phyloP scores from a whole-genome alignment of 2,888 invertebrate species.

The Habroteleia sp. region DNA sequence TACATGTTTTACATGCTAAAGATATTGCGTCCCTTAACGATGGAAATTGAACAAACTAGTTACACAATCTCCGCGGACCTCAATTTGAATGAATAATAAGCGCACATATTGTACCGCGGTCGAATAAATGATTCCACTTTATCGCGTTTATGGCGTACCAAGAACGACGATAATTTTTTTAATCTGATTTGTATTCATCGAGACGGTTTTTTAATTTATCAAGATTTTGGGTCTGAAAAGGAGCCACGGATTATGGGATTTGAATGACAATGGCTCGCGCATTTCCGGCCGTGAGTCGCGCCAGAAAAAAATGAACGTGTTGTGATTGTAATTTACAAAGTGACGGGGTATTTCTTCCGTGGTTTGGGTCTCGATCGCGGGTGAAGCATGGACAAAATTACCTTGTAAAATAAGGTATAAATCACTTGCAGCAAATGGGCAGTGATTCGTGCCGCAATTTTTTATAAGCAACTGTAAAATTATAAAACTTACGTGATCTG shows the following conservation, averaged over 20 bases:
- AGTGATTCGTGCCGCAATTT: background rate
- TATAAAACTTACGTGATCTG: too few relatives aligned
- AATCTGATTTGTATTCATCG: conserved; percentile 50
- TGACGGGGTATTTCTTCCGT: conserved; percentile 6
- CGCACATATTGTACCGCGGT: conserved; percentile 31
- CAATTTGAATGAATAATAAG: conserved; percentile 58
- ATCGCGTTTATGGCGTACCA: conserved; percentile 29
- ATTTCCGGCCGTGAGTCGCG: conserved; percentile 27
- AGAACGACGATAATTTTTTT: conserved; percentile 31
- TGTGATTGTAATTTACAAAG: conserved; percentile 22
- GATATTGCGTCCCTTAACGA: conserved; percentile 49
- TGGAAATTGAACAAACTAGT: conserved; percentile 59
- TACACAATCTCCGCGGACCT: conserved; percentile 52
- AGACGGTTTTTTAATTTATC: conserved; percentile 45
- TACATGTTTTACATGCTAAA: conserved; percentile 54
- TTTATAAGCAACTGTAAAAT: too few relatives aligned
- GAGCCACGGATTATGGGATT: conserved; percentile 35
- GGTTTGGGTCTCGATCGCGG: background rate
- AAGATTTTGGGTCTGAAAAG: conserved; percentile 38
- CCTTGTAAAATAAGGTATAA: background rate
- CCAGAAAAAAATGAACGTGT: conserved; percentile 13
- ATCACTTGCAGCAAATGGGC: too few relatives aligned
- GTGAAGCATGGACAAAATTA: background rate
- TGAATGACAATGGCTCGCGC: conserved; percentile 50
- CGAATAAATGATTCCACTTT: conserved; percentile 45